Percentiles rank a stretch among this genome's conserved stretches.
Conservation (phyloP, 2,797 vertebrate genomes). For the Acanthurus lineatus region DNA sequence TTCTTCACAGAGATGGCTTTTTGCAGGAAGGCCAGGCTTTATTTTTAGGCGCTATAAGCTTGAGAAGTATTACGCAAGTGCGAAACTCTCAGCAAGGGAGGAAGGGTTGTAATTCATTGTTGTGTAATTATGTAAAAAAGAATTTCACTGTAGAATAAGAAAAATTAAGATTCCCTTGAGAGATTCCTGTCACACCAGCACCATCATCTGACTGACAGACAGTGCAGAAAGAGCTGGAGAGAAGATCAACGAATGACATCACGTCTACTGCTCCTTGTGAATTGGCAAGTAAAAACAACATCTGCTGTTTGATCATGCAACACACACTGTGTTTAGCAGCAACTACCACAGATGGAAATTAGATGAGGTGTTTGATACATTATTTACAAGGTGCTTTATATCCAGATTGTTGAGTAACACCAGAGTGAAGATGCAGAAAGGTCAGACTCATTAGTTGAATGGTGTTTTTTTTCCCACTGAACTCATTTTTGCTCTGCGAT, state of each 20-base stretch:
- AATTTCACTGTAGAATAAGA: not conserved
- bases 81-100: not conserved
- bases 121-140: slow-evolving; percentile 11
- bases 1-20: not conserved
- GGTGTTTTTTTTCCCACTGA: not conserved
- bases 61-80: slow-evolving; percentile 19
- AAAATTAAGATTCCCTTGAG: not conserved
- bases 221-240: not conserved
- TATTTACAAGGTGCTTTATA: slow-evolving; percentile 30
- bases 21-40: slow-evolving; percentile 4
- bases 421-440: not conserved
- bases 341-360: slow-evolving; percentile 18
- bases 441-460: slow-evolving; percentile 7
- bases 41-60: slow-evolving; percentile 28
- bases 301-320: slow-evolving; percentile 16
- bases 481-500: not conserved
- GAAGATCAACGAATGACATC: not conserved
- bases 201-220: not conserved
- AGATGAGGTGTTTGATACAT: slow-evolving; percentile 37
- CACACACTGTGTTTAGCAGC: not conserved
- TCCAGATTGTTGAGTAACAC: slow-evolving; percentile 11
- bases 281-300: not conserved
- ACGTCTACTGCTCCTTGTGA: not conserved
- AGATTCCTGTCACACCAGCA: not conserved
- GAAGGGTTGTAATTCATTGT: not conserved